Conservation (phyloP, 2,888 invertebrate species). For the Brachylomia viminalis region DNA sequence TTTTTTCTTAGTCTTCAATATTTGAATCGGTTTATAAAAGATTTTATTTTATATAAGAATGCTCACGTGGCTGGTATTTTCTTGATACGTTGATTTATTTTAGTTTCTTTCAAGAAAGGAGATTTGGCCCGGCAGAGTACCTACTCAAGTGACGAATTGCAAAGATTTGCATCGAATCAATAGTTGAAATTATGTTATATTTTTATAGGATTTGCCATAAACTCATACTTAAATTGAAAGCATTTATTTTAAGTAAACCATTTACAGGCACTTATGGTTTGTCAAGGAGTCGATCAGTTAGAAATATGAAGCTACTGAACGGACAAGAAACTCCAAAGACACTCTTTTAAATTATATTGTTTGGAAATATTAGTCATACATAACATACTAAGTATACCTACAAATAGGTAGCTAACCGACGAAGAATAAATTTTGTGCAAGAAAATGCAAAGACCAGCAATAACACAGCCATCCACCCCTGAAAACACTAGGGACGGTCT, state of each 20-base stretch:
- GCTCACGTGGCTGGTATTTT: conserved; percentile 17
- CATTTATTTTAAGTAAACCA: too few relatives aligned
- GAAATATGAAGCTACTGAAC: too few relatives aligned
- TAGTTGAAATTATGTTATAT: not conserved
- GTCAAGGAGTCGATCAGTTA: too few relatives aligned
- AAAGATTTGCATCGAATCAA: not conserved
- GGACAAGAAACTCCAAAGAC: too few relatives aligned
- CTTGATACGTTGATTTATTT: not conserved
- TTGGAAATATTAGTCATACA: too few relatives aligned
- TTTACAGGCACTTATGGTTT: too few relatives aligned
- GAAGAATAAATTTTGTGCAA: not conserved
- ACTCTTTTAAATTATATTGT: too few relatives aligned
- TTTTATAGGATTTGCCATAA: not conserved
- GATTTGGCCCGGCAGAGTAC: not conserved
- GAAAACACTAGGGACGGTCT: not conserved
- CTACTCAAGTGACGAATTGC: not conserved
- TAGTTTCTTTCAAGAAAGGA: not conserved
- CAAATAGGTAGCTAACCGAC: too few relatives aligned
- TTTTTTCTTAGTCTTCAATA: conserved; percentile 23
- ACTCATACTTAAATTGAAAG: too few relatives aligned
- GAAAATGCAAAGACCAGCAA: too few relatives aligned
- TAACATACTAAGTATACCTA: too few relatives aligned
- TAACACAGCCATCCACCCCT: not conserved
- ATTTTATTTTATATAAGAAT: not conserved
- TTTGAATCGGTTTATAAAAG: conserved; percentile 26